Evolutionary conservation across 2,888 invertebrate species (phyloP), one percentile per base, ranked within the genome.

Genomic region (Crossocerus cetratus): DNA sequence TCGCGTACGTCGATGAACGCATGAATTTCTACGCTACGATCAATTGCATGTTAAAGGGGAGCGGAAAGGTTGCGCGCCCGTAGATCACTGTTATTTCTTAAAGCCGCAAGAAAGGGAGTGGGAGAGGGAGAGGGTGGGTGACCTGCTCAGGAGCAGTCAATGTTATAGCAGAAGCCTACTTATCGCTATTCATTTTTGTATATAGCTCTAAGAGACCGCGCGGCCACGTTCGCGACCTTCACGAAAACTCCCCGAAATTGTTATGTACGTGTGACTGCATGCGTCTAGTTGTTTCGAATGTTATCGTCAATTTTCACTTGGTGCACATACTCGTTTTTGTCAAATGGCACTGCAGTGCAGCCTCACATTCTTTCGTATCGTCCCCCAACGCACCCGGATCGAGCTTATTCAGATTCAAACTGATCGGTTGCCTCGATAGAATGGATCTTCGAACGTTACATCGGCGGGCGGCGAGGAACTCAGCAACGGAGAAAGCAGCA

Each of bases 171-270:
- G 65, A 73, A 78, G 72, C 74, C 69, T 77, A 74, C 61, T 58
- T 65, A 65, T 60, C 58, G 72, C 73, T 73, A 66, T 74, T 73
- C 76, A 63, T 74, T 78, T 81, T 84, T 88, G 87, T 87, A 88
- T 86, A 87, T 88, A 87, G 84, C 84, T 83, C 79, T 82, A 84
- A 83, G 81, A 77, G 70, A 68, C 79, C 72, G 62, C 75, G 78
- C 70, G 71, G 8, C 32, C 32, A 11, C 11, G 1, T 8, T 32
- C 32, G 32, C 61, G 56, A 78, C 74, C 73, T 77, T 76, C 68
- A 72, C 53, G 65, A 21, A 76, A 58, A 59, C 63, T 65, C 69
- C 69, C 56, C 59, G 63, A 72, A 76, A 74, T 54, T 59, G 58
- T 67, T 65, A 73, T 65, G 57, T 60, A 22, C 60, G 68, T 59